Evolutionary conservation across 2,797 vertebrate genomes (phyloP).

Genomic region (Lagorchestes hirsutus): DNA sequence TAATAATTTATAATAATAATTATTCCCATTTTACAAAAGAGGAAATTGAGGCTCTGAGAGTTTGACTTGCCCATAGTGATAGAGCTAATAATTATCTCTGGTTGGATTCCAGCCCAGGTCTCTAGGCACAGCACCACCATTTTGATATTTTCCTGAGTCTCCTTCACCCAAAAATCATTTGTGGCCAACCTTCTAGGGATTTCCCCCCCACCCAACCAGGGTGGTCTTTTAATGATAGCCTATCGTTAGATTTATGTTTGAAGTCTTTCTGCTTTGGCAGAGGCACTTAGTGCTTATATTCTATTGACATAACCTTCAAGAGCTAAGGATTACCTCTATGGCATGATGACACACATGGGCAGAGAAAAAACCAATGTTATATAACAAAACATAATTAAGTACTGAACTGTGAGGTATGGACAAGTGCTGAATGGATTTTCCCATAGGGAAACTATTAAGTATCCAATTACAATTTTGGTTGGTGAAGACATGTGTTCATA

Average conservation of each 20-base stretch:
- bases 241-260: background rate
- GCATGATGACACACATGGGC: background rate
- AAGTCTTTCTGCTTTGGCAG: background rate
- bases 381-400: constrained; percentile 18
- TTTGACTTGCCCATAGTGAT: background rate
- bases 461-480: constrained; percentile 11
- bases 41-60: background rate
- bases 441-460: constrained; percentile 4
- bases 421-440: constrained; percentile 28
- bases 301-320: background rate
- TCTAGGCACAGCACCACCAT: background rate
- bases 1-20: background rate
- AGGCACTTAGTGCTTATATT: background rate
- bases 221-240: background rate
- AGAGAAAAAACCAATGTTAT: background rate
- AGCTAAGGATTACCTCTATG: background rate
- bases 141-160: background rate
- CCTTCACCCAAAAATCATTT: background rate
- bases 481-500: constrained; percentile 1
- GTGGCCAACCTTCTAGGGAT: background rate
- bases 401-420: background rate
- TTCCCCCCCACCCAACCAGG: background rate
- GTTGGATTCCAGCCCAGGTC: background rate
- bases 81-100: background rate
- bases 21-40: background rate